A percentile compares a stretch with the other conserved stretches of the same genome.
These are phyloP conservation scores for Chelon auratus DNA, from an alignment of 2,797 vertebrate genomes.

Conservation along the genomic window DNA sequence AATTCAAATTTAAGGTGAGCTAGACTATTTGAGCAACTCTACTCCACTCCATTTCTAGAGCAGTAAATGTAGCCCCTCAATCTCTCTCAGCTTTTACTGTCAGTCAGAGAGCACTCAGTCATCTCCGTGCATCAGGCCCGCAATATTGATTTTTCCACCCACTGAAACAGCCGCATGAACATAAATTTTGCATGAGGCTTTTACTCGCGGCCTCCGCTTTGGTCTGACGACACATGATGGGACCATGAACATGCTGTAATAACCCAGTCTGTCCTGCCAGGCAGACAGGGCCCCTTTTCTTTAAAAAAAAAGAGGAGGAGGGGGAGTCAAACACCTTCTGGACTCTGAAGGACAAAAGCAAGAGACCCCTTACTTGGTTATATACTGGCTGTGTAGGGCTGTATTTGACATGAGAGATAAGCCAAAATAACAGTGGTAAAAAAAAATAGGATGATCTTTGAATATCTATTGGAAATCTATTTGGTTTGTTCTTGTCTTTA, in stretches of 20 bases:
- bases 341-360: conserved; percentile 70
- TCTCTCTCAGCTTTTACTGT: conserved; percentile 98
- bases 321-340: conserved; percentile 76
- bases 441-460: background rate
- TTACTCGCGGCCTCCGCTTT: conserved; percentile 93
- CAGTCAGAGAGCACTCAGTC: conserved; percentile 99
- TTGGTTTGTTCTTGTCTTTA: background rate
- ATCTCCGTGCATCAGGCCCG: conserved; percentile 95
- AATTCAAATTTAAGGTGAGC: conserved; percentile 95
- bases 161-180: conserved; percentile 99
- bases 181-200: conserved; percentile 99
- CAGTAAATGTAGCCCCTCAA: conserved; percentile 93
- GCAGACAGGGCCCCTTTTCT: conserved; percentile 73
- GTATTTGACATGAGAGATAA: conserved; percentile 22
- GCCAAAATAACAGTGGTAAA: background rate
- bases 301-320: conserved; percentile 73
- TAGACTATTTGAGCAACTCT: conserved; percentile 90
- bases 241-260: conserved; percentile 92
- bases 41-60: conserved; percentile 90
- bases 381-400: conserved; percentile 10
- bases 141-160: conserved; percentile 99
- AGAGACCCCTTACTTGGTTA: conserved; percentile 40
- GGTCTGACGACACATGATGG: conserved; percentile 96
- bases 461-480: background rate
- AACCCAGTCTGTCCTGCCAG: conserved; percentile 89